Base-by-base conservation (phyloP, 2,797 vertebrate species). In the Carduelis carduelis region DNA sequence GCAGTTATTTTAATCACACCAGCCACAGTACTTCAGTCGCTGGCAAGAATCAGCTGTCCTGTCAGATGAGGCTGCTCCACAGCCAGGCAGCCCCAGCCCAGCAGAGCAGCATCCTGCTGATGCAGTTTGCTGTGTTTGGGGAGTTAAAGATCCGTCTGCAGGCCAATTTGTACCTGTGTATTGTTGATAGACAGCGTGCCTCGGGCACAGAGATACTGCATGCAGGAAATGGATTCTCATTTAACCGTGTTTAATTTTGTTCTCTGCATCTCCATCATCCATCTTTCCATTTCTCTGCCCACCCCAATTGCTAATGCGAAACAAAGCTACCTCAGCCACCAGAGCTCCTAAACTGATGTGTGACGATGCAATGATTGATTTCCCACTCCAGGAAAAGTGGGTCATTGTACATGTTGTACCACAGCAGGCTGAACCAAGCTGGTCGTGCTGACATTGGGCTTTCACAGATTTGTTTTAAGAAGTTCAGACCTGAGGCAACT, bases 161-260 rank as follows among this genome's bases (percentile, higher is more conserved):
- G 89, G 94, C 94, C 89, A 82, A 91, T 97, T 96, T 95, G 91
- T 93, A 91, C 97, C 91, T 97, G 96, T 63, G 85, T 88, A 82
- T 95, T 90, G 91, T 95, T 95, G 94, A 97, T 93, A 95, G 96
- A 83, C 96, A 96, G 93, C 21, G 63, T 83, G 94, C 96, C 86
- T 72, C 60, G 14, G 95, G 96, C 79, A 65, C 69, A 93, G 86
- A 97, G 87, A 90, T 92, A 93, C 91, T 50, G 91, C 92, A 90
- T 41, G 92, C 94, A 96, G 97, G 96, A 96, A 97, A 97, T 91
- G 83, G 95, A 96, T 95, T 97, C 96, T 93, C 91, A 87, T 94
- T 98, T 97, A 97, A 96, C 90, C 52, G 4, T 93, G 89, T 87
- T 96, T 96, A 97, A 97, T 97, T 97, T 91, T 76, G 88, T 97